Evolutionary conservation across 1,140 invertebrate species (phyloP).

Genomic region (Euborellia annulipes): DNA sequence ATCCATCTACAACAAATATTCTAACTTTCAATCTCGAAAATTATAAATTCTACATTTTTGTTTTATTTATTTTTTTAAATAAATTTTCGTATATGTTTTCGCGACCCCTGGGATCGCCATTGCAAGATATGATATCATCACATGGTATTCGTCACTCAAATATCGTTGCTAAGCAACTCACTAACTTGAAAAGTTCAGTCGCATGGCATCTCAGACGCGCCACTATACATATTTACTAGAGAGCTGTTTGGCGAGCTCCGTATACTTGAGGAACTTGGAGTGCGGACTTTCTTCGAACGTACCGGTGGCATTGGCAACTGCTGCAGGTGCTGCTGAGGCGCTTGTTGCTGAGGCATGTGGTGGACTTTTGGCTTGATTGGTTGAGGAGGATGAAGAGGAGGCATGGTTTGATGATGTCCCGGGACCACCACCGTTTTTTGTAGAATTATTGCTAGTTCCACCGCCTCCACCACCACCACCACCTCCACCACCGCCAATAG

Average conservation of each 20-base stretch:
- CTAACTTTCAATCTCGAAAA: not conserved
- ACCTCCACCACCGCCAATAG: conserved; percentile 27
- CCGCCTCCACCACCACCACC: conserved; percentile 29
- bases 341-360: conserved; percentile 22
- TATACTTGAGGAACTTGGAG: conserved; percentile 93
- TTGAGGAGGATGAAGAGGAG: conserved; percentile 2
- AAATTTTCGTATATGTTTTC: conserved; percentile 4
- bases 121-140: conserved; percentile 12
- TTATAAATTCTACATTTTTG: not conserved
- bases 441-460: conserved; percentile 13
- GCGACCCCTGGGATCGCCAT: not conserved
- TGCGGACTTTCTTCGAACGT: conserved; percentile 81
- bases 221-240: conserved; percentile 84
- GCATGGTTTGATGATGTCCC: conserved; percentile 14
- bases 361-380: conserved; percentile 12
- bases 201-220: not conserved
- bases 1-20: not conserved
- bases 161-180: conserved; percentile 6
- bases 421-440: conserved; percentile 18
- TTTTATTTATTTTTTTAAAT: not conserved
- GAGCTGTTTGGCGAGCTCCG: conserved; percentile 87
- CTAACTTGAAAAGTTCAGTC: not conserved
- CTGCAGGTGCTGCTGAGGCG: conserved; percentile 11
- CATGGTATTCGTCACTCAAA: conserved; percentile 4
- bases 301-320: not conserved